phyloP scores from a whole-genome alignment of 2,888 invertebrate species.

The Brachypalpus laphriformis region DNA sequence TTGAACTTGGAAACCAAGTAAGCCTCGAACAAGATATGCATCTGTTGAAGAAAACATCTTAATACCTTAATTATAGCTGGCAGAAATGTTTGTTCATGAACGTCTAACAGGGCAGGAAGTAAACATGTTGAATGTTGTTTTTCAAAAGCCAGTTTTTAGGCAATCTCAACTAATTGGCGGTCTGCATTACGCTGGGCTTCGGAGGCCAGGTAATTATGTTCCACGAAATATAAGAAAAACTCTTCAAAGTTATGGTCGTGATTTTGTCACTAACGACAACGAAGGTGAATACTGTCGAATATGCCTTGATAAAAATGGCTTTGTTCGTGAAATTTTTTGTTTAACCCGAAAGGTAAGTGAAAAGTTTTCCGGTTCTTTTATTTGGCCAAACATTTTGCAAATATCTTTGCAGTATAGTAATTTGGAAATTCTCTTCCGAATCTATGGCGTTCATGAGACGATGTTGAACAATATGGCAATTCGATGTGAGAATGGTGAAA shows the following conservation, averaged over 20 bases:
- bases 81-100: conserved; percentile 36
- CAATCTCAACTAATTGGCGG: conserved; percentile 32
- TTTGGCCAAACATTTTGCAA: neutral
- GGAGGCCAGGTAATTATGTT: conserved; percentile 46
- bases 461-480: conserved; percentile 77
- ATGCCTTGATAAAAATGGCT: conserved; percentile 72
- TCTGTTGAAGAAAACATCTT: neutral
- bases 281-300: conserved; percentile 78
- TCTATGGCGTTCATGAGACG: conserved; percentile 78
- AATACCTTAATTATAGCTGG: conserved; percentile 5
- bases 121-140: conserved; percentile 2
- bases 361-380: neutral
- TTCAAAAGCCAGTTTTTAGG: conserved; percentile 56
- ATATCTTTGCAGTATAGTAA: conserved; percentile 37
- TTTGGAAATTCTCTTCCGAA: conserved; percentile 76
- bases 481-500: conserved; percentile 75
- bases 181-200: conserved; percentile 51
- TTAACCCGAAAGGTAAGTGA: conserved; percentile 76
- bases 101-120: neutral
- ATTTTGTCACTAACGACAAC: conserved; percentile 58
- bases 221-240: neutral
- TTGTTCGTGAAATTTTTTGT: conserved; percentile 78
- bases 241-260: conserved; percentile 1
- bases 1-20: conserved; percentile 53
- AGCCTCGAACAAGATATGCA: too few species aligned